Percentiles rank a stretch among this genome's conserved stretches.
phyloP scores from a whole-genome alignment of 1,140 invertebrate species.

The Antheraea pernyi region DNA sequence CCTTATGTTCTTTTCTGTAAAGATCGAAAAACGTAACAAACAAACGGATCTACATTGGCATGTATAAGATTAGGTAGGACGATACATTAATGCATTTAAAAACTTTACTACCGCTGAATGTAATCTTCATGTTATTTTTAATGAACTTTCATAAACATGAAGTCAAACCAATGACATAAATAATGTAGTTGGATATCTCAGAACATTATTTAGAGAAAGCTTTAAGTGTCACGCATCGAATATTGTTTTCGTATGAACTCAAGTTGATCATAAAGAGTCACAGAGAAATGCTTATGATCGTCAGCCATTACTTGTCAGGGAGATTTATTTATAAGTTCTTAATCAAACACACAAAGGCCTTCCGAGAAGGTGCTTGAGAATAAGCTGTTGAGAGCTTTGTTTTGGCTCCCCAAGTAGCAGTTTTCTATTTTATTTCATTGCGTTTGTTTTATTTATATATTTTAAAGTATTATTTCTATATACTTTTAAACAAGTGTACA shows the following conservation, averaged over 20 bases:
- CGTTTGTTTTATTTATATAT: conserved; percentile 37
- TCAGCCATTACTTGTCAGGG: conserved; percentile 5
- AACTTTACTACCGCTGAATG: too few species aligned
- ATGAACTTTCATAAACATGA: neutral
- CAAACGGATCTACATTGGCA: too few species aligned
- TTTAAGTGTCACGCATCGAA: neutral
- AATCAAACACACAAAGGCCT: conserved; percentile 56
- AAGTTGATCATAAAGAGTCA: conserved; percentile 10
- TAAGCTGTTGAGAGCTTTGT: conserved; percentile 54
- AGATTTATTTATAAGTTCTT: conserved; percentile 68
- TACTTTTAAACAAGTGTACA: too few species aligned
- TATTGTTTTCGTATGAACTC: conserved; percentile 3
- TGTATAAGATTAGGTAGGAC: too few species aligned
- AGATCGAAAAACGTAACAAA: too few species aligned
- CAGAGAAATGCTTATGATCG: neutral
- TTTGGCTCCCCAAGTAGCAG: conserved; percentile 66
- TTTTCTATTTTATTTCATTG: conserved; percentile 37
- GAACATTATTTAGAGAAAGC: neutral
- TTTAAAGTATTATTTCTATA: conserved; percentile 34
- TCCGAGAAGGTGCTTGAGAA: conserved; percentile 58
- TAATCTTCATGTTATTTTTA: neutral
- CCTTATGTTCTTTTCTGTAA: too few species aligned
- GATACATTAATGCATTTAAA: too few species aligned
- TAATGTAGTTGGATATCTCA: neutral
- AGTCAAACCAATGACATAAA: neutral